Base-by-base conservation (phyloP, 2,113 vertebrate species). In the Grammomys surdaster region DNA sequence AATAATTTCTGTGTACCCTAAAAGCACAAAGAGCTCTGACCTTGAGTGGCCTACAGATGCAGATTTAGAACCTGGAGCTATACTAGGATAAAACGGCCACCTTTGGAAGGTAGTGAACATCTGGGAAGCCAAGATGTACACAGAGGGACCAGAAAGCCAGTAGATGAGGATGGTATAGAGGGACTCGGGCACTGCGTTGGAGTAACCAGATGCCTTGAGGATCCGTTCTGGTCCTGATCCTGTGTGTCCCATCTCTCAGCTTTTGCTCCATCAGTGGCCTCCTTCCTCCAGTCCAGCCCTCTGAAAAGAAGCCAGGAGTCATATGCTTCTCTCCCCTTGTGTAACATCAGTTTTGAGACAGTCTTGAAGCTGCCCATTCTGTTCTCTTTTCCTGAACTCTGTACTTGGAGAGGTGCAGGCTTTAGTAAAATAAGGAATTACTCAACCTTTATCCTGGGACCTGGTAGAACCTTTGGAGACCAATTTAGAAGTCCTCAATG, bases 341-440 rank as follows among this genome's bases (percentile, higher is more conserved):
- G 8, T 48, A 5, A 72, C 51, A 84, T 94, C 20, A 88, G 28
- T 77, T 78, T 73, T 20, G 77, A 73, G 70, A 69, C 84, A 14
- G 17, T 58, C 65, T 67, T 73, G 86, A 91, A 86, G 86, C 24
- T 88, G 26, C 67, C 28, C 40, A 60, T 90, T 81, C 60, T 63
- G 33, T 4, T 82, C 31, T 81, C 54, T 92, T 94, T 69, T 76
- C 56, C 70, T 86, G 88, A 92, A 80, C n/a, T 77, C 65, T 28
- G 51, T 77, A 31, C 46, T 87, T 84, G 56, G 33, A 24, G 1
- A 91, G 60, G 36, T 73, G 19, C n/a, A 36, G 36, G 24, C 43
- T 14, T 2, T 26, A 40, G 40, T 13, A 91, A 88, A 14, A 10
- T 36, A n/a, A 60, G 69, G 36, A 72, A 36, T 69, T 76, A n/a